phyloP scores from a whole-genome alignment of 1,140 invertebrate species.

The Mya arenaria region DNA sequence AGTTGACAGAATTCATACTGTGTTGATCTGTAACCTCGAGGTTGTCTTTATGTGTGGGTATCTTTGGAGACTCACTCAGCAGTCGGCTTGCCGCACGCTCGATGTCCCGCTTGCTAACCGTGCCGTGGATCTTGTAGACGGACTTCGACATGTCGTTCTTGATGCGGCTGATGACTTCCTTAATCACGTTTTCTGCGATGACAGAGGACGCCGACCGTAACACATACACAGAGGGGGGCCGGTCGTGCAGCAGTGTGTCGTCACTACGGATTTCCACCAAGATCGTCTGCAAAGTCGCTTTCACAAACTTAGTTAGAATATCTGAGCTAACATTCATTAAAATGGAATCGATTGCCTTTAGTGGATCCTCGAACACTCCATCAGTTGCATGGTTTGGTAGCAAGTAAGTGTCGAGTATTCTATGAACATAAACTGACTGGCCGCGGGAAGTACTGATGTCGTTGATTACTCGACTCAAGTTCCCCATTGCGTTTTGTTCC shows the following conservation, averaged over 20 bases:
- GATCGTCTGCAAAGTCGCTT: constrained; percentile 45
- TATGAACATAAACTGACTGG: constrained; percentile 18
- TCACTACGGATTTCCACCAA: constrained; percentile 34
- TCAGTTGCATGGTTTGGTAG: not conserved
- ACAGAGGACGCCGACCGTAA: constrained; percentile 47
- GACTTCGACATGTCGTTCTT: constrained; percentile 18
- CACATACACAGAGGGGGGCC: constrained; percentile 25
- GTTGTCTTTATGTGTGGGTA: not conserved
- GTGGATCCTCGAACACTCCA: constrained; percentile 32
- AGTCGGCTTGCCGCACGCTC: constrained; percentile 50
- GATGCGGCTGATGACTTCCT: constrained; percentile 33
- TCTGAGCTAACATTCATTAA: constrained; percentile 43
- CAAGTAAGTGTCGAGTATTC: constrained; percentile 44
- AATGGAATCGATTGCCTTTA: constrained; percentile 43
- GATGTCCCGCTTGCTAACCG: constrained; percentile 35
- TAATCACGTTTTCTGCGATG: constrained; percentile 46
- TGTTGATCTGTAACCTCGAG: no score
- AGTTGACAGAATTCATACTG: constrained; percentile 5
- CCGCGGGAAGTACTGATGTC: constrained; percentile 11
- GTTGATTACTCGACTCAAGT: not conserved
- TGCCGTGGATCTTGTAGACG: constrained; percentile 28
- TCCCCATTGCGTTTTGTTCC: constrained; percentile 20
- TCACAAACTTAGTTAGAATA: constrained; percentile 48
- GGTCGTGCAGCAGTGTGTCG: not conserved
- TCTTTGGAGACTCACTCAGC: constrained; percentile 15